Base-by-base conservation (phyloP, 2,797 vertebrate species). In the Sciurus vulgaris region DNA sequence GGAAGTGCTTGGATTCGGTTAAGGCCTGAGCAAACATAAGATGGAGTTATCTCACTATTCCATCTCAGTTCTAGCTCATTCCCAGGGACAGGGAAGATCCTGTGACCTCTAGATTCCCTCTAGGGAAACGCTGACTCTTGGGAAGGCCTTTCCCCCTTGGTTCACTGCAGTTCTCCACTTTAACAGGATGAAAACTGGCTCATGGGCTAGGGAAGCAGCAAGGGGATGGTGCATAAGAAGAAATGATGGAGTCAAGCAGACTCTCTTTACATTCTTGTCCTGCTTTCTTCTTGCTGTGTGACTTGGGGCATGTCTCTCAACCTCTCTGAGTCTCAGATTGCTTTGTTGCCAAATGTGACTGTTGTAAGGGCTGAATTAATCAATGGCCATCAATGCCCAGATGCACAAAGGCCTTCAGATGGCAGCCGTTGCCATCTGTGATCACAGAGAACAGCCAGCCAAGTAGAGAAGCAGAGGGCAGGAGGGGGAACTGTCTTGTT, bases 61-160 rank as follows among this genome's bases (percentile, higher is more conserved):
- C 44, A 13, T 49, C 85, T 95, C 51, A 6, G 20, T 89, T 72
- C 51, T 78, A 56, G 72, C 28, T 81, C 49, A 92, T 94, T 94
- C 81, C 79, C 87, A 77, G 91, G 78, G 61, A 83, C 8, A 93
- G 70, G 69, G n/a, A 87, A 33, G 91, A 88, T 28, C 76, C 93
- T 30, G 22, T 92, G 95, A 83, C 83, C 92, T 94, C 61, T 7
- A 74, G 69, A 70, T 92, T 94, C 77, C 88, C 54, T 70, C 24
- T 22, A 35, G 92, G 88, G 92, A 93, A 72, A 81, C 20, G 33
- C 33, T 79, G 82, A 38, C 76, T 63, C 73, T 59, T 81, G 91
- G 88, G 84, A 92, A 77, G 87, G 18, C 6, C 28, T 86, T 72
- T 61, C 1, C 26, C 73, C 13, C 24, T 47, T 18, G 0, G 0